These are phyloP conservation scores for Podotricha telesiphe DNA, from an alignment of 2,888 invertebrate genomes.

Conservation along the genomic window DNA sequence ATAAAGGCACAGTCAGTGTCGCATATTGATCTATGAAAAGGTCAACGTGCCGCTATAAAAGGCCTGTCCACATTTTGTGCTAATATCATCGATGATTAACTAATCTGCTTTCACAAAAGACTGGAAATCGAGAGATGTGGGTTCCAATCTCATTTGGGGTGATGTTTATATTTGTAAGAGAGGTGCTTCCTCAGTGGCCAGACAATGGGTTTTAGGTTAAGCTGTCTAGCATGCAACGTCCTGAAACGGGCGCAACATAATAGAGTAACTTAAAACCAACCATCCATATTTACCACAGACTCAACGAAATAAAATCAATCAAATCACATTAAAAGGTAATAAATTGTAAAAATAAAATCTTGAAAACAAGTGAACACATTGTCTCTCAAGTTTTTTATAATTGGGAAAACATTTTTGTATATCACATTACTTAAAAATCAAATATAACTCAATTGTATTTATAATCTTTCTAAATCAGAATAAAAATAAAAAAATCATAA, in stretches of 20 bases:
- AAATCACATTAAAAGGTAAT: no score
- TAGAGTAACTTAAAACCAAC: not conserved
- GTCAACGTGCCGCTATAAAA: conserved; percentile 42
- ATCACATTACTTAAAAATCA: no score
- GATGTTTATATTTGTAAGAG: not conserved
- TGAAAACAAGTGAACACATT: no score
- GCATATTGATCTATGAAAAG: conserved; percentile 36
- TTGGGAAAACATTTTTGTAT: no score
- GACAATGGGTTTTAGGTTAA: conserved; percentile 13
- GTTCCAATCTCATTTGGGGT: not conserved
- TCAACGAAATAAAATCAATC: not conserved
- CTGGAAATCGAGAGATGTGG: not conserved
- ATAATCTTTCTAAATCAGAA: no score
- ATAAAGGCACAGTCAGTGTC: conserved; percentile 30
- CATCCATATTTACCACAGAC: not conserved
- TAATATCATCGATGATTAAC: conserved; percentile 16
- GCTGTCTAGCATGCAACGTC: conserved; percentile 12
- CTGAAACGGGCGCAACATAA: conserved; percentile 1
- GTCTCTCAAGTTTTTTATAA: no score
- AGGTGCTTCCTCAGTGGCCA: not conserved
- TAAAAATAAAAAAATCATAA: no score
- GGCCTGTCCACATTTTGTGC: conserved; percentile 29
- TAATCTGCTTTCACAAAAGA: conserved; percentile 5
- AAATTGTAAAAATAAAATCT: no score
- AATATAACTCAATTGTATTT: no score